Conservation (phyloP, 2,888 invertebrate species). For the Taphrorychus bicolor region DNA sequence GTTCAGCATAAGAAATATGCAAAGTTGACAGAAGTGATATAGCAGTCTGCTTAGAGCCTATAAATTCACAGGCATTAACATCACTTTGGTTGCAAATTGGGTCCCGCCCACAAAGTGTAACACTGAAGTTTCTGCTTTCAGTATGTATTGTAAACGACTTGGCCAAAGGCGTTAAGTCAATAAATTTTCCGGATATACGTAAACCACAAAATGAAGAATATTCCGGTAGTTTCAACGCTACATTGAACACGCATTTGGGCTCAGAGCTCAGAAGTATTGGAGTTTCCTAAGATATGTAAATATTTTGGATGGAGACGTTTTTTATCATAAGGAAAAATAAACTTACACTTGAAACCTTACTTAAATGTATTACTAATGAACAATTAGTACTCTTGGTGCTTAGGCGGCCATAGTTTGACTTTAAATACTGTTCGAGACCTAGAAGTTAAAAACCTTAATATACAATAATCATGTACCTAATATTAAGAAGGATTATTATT, state of each 20-base stretch:
- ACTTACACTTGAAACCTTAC: background rate
- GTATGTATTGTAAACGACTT: slow-evolving; percentile 17
- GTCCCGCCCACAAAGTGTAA: slow-evolving; percentile 24
- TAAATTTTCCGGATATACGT: slow-evolving; percentile 16
- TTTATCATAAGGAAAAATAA: background rate
- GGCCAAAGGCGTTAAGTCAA: slow-evolving; percentile 33
- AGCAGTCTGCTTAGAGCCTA: background rate
- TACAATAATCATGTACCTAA: background rate
- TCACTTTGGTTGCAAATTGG: slow-evolving; percentile 11
- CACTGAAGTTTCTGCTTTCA: slow-evolving; percentile 32
- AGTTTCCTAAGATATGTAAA: background rate
- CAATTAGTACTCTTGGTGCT: background rate
- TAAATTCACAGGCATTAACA: slow-evolving; percentile 25
- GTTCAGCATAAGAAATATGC: background rate
- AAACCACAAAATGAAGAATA: slow-evolving; percentile 15
- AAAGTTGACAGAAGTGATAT: background rate
- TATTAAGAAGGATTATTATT: too few relatives aligned
- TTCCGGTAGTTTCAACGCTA: slow-evolving; percentile 17
- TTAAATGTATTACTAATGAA: background rate
- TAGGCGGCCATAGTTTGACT: background rate
- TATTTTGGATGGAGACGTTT: background rate
- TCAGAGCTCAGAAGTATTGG: background rate
- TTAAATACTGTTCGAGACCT: background rate
- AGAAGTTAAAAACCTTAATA: background rate
- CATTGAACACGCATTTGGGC: slow-evolving; percentile 16